Conservation (phyloP, 1,140 invertebrate genomes). For the Stegodyphus mimosarum region DNA sequence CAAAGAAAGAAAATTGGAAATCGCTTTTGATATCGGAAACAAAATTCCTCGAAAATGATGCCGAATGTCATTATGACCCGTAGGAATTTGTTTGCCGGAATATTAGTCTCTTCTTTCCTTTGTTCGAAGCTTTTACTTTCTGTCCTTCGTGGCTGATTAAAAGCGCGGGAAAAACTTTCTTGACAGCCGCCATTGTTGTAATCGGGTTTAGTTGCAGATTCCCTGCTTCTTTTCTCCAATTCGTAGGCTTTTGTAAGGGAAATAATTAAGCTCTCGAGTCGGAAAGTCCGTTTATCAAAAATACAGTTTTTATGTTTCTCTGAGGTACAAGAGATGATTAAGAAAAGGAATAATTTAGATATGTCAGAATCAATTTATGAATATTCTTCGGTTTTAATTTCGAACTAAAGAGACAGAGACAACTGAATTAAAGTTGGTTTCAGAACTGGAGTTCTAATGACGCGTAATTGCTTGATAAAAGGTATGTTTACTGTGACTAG, state of each 20-base stretch:
- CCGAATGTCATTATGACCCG: constrained; percentile 11
- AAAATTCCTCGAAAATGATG: constrained; percentile 29
- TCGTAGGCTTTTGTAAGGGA: not conserved
- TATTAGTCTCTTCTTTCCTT: constrained; percentile 21
- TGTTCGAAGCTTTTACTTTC: not conserved
- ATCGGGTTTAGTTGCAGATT: constrained; percentile 1
- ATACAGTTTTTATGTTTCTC: no score
- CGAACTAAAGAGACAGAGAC: no score
- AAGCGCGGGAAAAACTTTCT: constrained; percentile 13
- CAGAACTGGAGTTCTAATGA: no score
- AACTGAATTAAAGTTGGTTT: no score
- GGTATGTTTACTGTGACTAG: no score
- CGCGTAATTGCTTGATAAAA: no score
- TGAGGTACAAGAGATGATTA: no score
- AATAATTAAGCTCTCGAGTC: constrained; percentile 16
- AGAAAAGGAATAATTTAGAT: no score
- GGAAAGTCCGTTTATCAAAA: no score
- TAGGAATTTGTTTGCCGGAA: constrained; percentile 1
- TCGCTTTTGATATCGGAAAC: constrained; percentile 20
- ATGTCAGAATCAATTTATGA: no score
- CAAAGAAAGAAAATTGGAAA: constrained; percentile 10
- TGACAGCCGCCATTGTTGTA: constrained; percentile 20
- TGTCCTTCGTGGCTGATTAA: not conserved
- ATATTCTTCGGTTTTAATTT: no score
- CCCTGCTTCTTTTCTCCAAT: not conserved